Evolutionary conservation across 2,888 invertebrate genomes (phyloP).

Genomic region (Campopleginae sp.): DNA sequence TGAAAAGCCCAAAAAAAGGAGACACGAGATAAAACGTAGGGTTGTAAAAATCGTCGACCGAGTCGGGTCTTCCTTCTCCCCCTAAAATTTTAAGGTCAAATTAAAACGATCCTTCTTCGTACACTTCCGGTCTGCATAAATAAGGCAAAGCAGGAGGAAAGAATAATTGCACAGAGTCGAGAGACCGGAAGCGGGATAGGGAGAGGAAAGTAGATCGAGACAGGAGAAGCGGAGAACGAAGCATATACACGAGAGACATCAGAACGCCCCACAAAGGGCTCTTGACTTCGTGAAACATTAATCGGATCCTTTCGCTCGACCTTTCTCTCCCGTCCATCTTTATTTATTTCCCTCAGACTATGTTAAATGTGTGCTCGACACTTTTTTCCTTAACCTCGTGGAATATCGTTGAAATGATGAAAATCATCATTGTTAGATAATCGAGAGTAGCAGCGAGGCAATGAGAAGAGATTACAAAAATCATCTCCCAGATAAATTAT

Average conservation of each 20-base stretch:
- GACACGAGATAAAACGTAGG: not conserved
- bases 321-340: conserved; percentile 15
- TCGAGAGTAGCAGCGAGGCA: not conserved
- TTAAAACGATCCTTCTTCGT: not conserved
- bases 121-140: not conserved
- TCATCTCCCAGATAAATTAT: not conserved
- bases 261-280: not conserved
- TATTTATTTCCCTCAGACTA: not conserved
- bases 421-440: not conserved
- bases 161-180: not conserved
- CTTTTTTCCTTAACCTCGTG: conserved; percentile 1
- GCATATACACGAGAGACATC: not conserved
- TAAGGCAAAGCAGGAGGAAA: not conserved
- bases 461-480: not conserved
- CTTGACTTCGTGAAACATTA: conserved; percentile 5
- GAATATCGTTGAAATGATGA: not conserved
- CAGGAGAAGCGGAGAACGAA: not conserved
- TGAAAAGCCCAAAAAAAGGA: not conserved
- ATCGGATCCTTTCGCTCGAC: not conserved
- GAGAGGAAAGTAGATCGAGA: not conserved
- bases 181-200: not conserved
- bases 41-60: not conserved
- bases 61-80: not conserved
- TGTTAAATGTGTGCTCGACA: not conserved
- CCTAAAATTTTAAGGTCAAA: not conserved